phyloP scores from a whole-genome alignment of 2,888 invertebrate species.

The Heliconius ethilla region DNA sequence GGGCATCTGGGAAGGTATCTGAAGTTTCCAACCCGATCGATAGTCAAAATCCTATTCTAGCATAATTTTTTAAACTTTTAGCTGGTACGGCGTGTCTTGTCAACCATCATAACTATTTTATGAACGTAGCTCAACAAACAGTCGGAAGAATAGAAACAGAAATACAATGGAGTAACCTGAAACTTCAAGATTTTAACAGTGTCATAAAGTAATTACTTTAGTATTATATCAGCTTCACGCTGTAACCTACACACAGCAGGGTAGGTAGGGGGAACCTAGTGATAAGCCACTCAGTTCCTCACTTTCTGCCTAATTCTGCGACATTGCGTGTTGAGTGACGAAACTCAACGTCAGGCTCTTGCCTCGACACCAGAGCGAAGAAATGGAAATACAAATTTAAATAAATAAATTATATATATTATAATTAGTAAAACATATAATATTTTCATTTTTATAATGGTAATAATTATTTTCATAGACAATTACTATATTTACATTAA shows the following conservation, averaged over 20 bases:
- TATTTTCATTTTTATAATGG: neutral
- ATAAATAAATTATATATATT: neutral
- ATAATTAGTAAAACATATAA: neutral
- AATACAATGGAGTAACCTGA: constrained; percentile 55
- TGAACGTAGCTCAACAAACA: constrained; percentile 53
- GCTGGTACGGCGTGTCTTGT: constrained; percentile 51
- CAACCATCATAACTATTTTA: constrained; percentile 48
- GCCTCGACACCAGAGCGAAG: too few species aligned
- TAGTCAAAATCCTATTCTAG: neutral
- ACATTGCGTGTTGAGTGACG: too few species aligned
- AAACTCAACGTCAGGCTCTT: too few species aligned
- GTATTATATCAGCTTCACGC: neutral
- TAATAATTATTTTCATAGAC: neutral
- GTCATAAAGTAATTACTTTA: constrained; percentile 54
- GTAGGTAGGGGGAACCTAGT: too few species aligned
- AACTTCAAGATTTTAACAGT: constrained; percentile 51
- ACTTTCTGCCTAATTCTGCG: too few species aligned
- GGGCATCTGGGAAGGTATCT: too few species aligned
- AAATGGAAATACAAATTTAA: too few species aligned
- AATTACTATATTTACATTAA: neutral
- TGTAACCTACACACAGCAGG: too few species aligned
- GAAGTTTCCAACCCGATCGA: too few species aligned
- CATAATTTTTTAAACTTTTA: constrained; percentile 40
- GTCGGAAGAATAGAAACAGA: constrained; percentile 54
- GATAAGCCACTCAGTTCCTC: too few species aligned